These are phyloP conservation scores for Kryptopterus vitreolus DNA, from an alignment of 2,797 vertebrate species.

Conservation along the genomic window DNA sequence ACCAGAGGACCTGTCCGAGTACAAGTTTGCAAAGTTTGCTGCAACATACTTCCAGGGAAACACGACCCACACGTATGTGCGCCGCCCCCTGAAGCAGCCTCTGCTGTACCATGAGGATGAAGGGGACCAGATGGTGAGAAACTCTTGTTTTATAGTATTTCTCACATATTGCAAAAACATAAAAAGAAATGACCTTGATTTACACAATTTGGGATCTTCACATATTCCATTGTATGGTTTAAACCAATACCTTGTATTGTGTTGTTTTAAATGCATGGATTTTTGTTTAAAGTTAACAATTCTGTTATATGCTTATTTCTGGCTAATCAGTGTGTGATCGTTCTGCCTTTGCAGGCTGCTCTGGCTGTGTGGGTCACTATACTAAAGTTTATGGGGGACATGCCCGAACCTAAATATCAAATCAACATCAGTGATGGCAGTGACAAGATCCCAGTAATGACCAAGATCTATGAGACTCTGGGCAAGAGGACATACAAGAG, in stretches of 20 bases:
- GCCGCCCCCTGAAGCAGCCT: conserved; percentile 91
- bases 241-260: neutral
- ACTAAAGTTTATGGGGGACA: conserved; percentile 95
- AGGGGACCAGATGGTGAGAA: conserved; percentile 91
- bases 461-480: conserved; percentile 97
- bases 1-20: conserved; percentile 92
- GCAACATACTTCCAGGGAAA: conserved; percentile 98
- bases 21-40: conserved; percentile 93
- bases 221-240: neutral
- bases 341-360: conserved; percentile 76
- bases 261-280: neutral
- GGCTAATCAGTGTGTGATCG: neutral
- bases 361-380: conserved; percentile 95
- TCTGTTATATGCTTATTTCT: neutral
- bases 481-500: conserved; percentile 93
- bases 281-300: neutral
- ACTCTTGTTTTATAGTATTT: neutral
- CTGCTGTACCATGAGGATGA: conserved; percentile 95
- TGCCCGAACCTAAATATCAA: conserved; percentile 91
- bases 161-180: neutral
- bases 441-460: conserved; percentile 98
- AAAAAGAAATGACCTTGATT: too few species aligned
- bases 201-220: too few species aligned
- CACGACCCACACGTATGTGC: conserved; percentile 85
- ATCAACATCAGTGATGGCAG: conserved; percentile 87